A percentile compares a stretch with the other conserved stretches of the same genome.
Evolutionary conservation across 2,113 vertebrate species (phyloP).

Genomic region (Corythornis madagascariensis): DNA sequence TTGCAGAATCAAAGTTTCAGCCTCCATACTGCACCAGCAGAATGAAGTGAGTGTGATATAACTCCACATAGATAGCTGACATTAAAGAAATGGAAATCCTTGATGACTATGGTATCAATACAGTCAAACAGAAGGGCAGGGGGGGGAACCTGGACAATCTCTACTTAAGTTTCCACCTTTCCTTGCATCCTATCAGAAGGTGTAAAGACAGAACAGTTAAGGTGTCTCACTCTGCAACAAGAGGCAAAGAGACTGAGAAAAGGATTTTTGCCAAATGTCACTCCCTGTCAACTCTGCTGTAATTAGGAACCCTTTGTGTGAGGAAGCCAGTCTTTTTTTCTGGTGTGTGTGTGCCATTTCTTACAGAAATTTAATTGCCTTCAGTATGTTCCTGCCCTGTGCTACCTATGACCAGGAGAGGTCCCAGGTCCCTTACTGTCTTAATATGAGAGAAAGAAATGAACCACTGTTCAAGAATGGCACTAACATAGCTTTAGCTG

Average conservation of each 20-base stretch:
- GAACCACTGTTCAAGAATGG: not conserved
- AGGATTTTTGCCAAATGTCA: conserved; percentile 11
- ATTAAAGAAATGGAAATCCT: not conserved
- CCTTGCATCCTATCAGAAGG: not conserved
- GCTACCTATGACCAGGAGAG: not conserved
- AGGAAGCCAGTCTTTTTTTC: not conserved
- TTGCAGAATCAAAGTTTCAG: not conserved
- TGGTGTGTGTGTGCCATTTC: not conserved
- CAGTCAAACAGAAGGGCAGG: not conserved
- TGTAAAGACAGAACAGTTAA: not conserved
- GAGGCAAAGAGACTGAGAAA: not conserved
- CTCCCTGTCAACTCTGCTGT: not conserved
- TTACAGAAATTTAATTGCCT: not conserved
- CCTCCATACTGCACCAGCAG: not conserved
- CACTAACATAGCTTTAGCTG: not conserved
- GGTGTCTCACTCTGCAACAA: not conserved
- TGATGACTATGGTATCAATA: not conserved
- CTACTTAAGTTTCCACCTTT: not conserved
- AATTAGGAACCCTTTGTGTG: not conserved
- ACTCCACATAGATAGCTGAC: not conserved
- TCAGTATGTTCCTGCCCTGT: not conserved
- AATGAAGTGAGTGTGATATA: not conserved
- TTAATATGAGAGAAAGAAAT: not conserved
- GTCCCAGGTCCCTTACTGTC: not conserved
- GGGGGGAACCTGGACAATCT: not conserved